Percentiles rank a stretch among this genome's conserved stretches.
phyloP scores from a whole-genome alignment of 2,888 invertebrate genomes.

The Cecidostiba fungosa region DNA sequence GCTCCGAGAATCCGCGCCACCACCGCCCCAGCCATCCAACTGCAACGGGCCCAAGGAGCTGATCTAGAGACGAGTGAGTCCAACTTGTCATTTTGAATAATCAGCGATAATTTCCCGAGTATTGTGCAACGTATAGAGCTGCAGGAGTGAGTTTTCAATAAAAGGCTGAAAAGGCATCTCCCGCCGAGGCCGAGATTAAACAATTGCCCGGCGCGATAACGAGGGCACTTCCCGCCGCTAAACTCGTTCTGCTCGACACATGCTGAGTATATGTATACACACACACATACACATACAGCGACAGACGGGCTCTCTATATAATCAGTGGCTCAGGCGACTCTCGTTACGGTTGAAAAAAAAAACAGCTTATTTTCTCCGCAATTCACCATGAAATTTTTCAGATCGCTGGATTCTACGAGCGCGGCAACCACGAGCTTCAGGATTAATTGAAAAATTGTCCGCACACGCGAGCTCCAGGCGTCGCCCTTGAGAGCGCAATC shows the following conservation, averaged over 20 bases:
- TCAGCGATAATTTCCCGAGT: not conserved
- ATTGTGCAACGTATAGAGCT: not conserved
- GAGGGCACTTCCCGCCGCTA: conserved; percentile 78
- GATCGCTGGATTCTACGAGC: not conserved
- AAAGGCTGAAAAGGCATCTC: conserved; percentile 13
- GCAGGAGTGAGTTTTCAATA: not conserved
- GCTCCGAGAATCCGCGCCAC: not conserved
- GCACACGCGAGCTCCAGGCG: not conserved
- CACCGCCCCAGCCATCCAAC: conserved; percentile 22
- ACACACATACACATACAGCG: not conserved
- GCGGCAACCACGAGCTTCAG: not conserved
- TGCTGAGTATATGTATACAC: not conserved
- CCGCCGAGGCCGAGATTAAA: conserved; percentile 74
- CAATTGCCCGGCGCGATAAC: conserved; percentile 79
- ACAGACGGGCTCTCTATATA: not conserved
- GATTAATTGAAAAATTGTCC: conserved; percentile 38
- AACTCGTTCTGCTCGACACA: conserved; percentile 69
- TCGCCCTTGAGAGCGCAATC: conserved; percentile 36
- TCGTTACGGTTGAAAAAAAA: not conserved
- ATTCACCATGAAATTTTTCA: not conserved
- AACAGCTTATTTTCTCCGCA: not conserved
- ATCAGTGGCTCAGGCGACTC: not conserved
- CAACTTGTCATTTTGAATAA: not conserved
- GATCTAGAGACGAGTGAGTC: conserved; percentile 50
- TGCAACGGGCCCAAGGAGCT: conserved; percentile 45